Conservation (phyloP, 2,113 vertebrate genomes). For the Chionomys nivalis region DNA sequence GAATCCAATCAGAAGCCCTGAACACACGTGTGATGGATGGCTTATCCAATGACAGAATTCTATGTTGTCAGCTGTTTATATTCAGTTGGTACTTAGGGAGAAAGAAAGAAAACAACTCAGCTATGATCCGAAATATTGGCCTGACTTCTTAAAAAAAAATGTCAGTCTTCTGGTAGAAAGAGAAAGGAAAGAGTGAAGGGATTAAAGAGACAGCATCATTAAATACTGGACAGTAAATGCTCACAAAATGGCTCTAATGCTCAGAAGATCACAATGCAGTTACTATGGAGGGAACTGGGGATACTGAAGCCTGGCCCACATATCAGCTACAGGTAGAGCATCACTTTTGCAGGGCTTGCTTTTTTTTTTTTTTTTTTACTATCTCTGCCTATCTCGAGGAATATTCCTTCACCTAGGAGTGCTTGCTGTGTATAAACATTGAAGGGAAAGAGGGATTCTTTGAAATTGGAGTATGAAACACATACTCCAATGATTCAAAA, state of each 20-base stretch:
- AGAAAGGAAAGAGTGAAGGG: neutral
- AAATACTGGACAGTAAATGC: neutral
- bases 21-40: neutral
- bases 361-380: neutral
- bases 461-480: too few species aligned
- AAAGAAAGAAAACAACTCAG: neutral
- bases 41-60: neutral
- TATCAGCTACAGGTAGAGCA: neutral
- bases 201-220: neutral
- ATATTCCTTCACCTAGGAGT: neutral
- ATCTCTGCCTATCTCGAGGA: neutral
- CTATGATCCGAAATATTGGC: neutral
- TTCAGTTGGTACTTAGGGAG: neutral
- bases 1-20: neutral
- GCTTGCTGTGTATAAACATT: neutral
- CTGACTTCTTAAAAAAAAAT: constrained; percentile 1
- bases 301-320: neutral
- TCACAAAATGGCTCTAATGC: neutral
- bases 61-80: neutral
- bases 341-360: neutral
- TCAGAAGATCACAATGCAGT: neutral
- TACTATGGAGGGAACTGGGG: neutral
- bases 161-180: neutral
- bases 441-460: neutral
- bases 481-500: neutral